phyloP scores from a whole-genome alignment of 23 tunicate species.

The Ascidia mentula region DNA sequence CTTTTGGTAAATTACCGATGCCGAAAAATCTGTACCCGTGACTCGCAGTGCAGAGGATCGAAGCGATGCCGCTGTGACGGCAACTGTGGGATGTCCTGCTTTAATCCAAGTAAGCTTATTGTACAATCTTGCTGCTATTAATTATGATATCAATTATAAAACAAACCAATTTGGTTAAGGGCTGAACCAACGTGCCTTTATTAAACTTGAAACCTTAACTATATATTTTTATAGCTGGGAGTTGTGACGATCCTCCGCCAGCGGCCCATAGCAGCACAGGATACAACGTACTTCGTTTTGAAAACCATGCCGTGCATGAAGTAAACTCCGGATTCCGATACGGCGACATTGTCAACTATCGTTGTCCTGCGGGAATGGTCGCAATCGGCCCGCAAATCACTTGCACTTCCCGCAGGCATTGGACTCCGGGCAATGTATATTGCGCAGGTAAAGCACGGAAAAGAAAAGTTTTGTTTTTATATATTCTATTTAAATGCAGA shows the following conservation, averaged over 20 bases:
- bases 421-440: not conserved
- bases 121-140: too few relatives aligned
- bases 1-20: too few relatives aligned
- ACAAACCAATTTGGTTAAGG: too few relatives aligned
- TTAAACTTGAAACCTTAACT: too few relatives aligned
- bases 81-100: conserved; percentile 1
- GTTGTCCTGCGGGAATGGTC: not conserved
- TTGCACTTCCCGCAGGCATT: not conserved
- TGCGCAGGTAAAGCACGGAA: not conserved
- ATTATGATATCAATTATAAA: too few relatives aligned
- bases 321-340: not conserved
- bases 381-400: not conserved
- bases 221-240: too few relatives aligned
- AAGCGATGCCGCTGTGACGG: conserved; percentile 14
- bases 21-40: not conserved
- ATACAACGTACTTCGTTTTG: not conserved
- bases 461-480: too few relatives aligned
- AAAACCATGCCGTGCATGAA: not conserved
- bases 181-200: too few relatives aligned
- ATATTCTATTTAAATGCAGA: too few relatives aligned
- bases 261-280: not conserved
- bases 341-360: not conserved
- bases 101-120: conserved; percentile 5
- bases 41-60: not conserved
- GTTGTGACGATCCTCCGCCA: not conserved